These are phyloP conservation scores for Lethenteron camtschaticum DNA, from an alignment of 2,113 vertebrate species.

Conservation along the genomic window DNA sequence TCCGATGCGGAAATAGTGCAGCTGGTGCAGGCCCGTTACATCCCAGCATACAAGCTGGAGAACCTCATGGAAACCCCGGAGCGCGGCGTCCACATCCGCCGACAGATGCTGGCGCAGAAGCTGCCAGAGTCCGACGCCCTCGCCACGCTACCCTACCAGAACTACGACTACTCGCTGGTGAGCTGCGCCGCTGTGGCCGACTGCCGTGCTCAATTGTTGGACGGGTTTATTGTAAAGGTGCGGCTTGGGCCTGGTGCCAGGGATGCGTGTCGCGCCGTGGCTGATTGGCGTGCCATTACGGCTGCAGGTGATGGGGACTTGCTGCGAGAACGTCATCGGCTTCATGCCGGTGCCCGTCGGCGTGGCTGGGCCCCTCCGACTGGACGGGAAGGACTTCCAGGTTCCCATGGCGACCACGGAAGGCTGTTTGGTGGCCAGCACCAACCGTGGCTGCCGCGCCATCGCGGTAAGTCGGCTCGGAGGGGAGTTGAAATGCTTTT, in stretches of 20 bases:
- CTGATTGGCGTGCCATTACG: no score
- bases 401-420: conserved; percentile 93
- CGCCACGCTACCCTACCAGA: conserved; percentile 46
- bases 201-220: neutral
- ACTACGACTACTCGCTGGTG: conserved; percentile 85
- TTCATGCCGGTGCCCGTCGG: conserved; percentile 88
- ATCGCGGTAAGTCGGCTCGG: conserved; percentile 41
- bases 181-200: conserved; percentile 8
- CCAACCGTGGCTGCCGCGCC: conserved; percentile 77
- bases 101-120: conserved; percentile 49
- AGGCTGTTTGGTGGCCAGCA: conserved; percentile 83
- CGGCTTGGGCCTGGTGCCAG: no score
- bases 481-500: neutral
- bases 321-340: conserved; percentile 92
- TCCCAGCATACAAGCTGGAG: conserved; percentile 73
- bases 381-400: conserved; percentile 76
- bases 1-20: conserved; percentile 63
- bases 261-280: no score
- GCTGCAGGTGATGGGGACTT: conserved; percentile 66
- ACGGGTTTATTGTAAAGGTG: neutral
- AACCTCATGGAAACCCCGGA: conserved; percentile 62
- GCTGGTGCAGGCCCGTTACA: conserved; percentile 60
- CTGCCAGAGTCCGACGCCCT: conserved; percentile 46
- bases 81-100: conserved; percentile 65
- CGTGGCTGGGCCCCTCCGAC: conserved; percentile 54